These are phyloP conservation scores for Aptenodytes patagonicus DNA, from an alignment of 2,113 vertebrate genomes.

Conservation along the genomic window DNA sequence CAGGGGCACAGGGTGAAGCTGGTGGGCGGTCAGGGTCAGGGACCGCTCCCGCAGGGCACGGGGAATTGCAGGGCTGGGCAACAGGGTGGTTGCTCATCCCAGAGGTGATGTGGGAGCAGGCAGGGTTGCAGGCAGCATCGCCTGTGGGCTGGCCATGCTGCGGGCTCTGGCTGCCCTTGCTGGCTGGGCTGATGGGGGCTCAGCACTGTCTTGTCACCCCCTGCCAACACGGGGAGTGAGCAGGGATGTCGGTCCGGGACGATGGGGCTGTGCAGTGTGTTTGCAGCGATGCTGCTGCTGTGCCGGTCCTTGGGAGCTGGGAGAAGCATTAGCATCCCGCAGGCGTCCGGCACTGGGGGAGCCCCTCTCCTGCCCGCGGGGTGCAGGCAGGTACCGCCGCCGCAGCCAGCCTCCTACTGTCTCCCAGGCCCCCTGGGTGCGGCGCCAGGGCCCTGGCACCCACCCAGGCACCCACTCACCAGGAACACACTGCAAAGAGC, in stretches of 20 bases:
- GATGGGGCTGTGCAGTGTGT: background rate
- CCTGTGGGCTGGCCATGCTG: background rate
- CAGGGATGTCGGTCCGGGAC: background rate
- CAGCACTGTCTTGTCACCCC: background rate
- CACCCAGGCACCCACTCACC: constrained; percentile 7
- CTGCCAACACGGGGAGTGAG: no score
- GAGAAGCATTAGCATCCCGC: background rate
- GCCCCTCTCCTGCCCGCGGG: background rate
- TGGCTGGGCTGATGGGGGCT: no score
- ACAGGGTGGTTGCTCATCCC: background rate
- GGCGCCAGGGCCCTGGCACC: background rate
- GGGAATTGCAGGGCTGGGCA: background rate
- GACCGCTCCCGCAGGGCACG: background rate
- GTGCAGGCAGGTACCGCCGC: background rate
- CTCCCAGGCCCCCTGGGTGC: background rate
- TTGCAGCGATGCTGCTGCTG: background rate
- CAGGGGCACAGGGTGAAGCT: background rate
- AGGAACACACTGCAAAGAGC: background rate
- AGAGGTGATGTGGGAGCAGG: background rate
- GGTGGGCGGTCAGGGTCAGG: rapidly evolving
- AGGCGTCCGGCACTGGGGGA: rapidly evolving
- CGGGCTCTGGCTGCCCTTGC: background rate
- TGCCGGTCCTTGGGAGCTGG: background rate
- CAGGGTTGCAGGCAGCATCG: background rate
- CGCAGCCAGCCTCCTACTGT: background rate